phyloP scores from a whole-genome alignment of 2,797 vertebrate genomes.

The Clarias pachynema region DNA sequence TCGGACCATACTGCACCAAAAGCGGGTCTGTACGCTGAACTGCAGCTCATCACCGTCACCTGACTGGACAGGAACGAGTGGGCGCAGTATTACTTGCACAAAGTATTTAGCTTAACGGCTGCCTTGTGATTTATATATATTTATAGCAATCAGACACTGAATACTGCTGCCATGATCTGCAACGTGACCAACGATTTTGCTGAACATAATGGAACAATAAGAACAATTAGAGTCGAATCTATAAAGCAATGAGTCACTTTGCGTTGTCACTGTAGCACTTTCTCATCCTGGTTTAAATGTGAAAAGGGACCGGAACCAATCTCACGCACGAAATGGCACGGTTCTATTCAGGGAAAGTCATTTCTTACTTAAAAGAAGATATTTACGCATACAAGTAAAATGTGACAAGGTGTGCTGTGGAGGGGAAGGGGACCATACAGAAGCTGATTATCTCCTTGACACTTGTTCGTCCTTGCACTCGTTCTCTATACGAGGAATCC shows the following conservation, averaged over 20 bases:
- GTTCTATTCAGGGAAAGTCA: not conserved
- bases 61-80: not conserved
- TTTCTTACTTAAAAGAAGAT: not conserved
- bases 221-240: not conserved
- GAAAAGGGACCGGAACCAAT: not conserved
- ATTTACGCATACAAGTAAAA: not conserved
- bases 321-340: not conserved
- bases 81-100: not conserved
- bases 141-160: not conserved
- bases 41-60: not conserved
- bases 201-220: not conserved
- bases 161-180: not conserved
- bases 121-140: not conserved
- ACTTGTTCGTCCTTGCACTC: no score
- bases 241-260: not conserved
- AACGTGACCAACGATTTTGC: not conserved
- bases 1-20: not conserved
- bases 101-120: not conserved
- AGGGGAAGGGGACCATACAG: not conserved
- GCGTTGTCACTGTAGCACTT: not conserved
- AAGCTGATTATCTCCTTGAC: not conserved
- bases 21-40: not conserved
- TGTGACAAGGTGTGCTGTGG: not conserved
- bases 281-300: not conserved
- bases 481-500: no score